Conservation (phyloP, 1,140 invertebrate genomes). For the Stenopsyche tienmushanensis region DNA sequence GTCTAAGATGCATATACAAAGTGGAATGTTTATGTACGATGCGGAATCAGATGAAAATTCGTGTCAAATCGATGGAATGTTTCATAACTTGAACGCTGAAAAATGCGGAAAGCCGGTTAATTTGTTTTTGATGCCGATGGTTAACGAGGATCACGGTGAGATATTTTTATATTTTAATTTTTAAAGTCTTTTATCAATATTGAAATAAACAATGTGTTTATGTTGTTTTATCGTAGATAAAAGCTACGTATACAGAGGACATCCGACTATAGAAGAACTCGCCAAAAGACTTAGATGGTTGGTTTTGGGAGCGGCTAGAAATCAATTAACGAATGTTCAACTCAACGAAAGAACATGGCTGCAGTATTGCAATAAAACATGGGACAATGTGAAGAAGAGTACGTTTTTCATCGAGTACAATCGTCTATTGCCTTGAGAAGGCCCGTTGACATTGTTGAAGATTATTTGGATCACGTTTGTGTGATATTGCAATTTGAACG, state of each 20-base stretch:
- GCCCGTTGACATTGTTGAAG: background rate
- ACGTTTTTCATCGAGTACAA: constrained; percentile 81
- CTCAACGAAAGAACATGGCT: constrained; percentile 75
- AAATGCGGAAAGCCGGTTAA: constrained; percentile 64
- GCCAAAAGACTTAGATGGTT: constrained; percentile 67
- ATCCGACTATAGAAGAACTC: constrained; percentile 66
- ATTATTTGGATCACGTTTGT: background rate
- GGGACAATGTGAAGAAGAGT: constrained; percentile 82
- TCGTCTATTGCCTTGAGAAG: constrained; percentile 14
- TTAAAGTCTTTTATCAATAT: constrained; percentile 16
- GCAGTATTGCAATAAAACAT: constrained; percentile 77
- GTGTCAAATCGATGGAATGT: constrained; percentile 55
- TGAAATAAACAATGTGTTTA: constrained; percentile 7
- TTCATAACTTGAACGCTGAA: constrained; percentile 56
- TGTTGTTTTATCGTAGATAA: constrained; percentile 47
- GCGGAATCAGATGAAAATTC: constrained; percentile 49
- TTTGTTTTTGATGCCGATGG: constrained; percentile 70
- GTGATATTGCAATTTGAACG: too few species aligned
- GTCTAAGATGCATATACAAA: constrained; percentile 70
- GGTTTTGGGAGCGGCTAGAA: constrained; percentile 66
- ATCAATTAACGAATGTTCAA: constrained; percentile 63
- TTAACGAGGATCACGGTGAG: constrained; percentile 62
- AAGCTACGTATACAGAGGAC: constrained; percentile 60
- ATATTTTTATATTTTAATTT: constrained; percentile 27
- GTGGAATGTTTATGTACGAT: constrained; percentile 64